Evolutionary conservation across 2,797 vertebrate species (phyloP).

Genomic region (Fratercula arctica): DNA sequence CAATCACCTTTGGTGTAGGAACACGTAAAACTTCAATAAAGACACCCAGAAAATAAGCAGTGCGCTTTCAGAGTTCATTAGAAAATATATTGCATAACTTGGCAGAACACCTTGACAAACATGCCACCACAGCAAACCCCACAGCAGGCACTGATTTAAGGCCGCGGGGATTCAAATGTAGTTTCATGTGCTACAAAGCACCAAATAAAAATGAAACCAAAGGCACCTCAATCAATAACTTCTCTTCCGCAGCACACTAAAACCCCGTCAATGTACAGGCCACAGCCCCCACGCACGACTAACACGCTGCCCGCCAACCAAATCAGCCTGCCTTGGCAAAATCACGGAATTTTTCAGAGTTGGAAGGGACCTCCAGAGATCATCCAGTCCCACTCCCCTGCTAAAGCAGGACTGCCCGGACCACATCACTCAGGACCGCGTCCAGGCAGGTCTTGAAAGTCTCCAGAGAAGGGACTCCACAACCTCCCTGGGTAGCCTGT

Average conservation of each 20-base stretch:
- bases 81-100: background rate
- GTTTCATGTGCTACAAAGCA: background rate
- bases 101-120: background rate
- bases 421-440: too few relatives aligned
- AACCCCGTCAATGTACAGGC: background rate
- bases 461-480: too few relatives aligned
- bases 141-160: background rate
- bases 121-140: background rate
- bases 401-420: too few relatives aligned
- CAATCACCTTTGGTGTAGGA: background rate
- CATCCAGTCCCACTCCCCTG: too few relatives aligned
- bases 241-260: background rate
- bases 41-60: background rate
- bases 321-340: background rate
- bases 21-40: background rate
- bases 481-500: too few relatives aligned
- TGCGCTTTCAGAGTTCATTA: background rate
- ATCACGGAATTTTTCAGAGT: too few relatives aligned
- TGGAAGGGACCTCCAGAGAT: too few relatives aligned
- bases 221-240: background rate
- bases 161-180: background rate
- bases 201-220: background rate
- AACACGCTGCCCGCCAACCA: background rate
- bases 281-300: accelerated
- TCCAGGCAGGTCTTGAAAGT: too few relatives aligned